These are phyloP conservation scores for Belonocnema kinseyi DNA, from an alignment of 1,140 invertebrate species.

Conservation along the genomic window DNA sequence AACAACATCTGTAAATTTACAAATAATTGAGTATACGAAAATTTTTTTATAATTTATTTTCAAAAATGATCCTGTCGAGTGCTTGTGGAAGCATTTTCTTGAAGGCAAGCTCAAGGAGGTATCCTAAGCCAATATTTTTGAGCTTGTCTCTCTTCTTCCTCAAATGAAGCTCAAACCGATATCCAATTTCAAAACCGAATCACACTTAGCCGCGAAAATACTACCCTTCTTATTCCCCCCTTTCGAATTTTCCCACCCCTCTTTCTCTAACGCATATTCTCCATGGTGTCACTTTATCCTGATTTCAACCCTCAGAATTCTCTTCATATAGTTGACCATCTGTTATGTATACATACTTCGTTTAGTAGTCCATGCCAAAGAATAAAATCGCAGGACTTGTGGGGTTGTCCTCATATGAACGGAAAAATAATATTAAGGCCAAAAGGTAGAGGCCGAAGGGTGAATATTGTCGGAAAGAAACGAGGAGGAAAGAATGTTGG, in stretches of 20 bases:
- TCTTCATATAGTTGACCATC: slow-evolving; percentile 4
- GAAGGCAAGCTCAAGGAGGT: background rate
- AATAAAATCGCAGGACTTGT: slow-evolving; percentile 1
- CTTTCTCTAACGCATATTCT: background rate
- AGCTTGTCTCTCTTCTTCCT: background rate
- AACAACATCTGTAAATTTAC: no score
- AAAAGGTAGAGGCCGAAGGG: background rate
- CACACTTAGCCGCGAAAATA: slow-evolving; percentile 28
- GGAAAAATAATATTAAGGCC: slow-evolving; percentile 27
- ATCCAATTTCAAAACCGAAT: slow-evolving; percentile 29
- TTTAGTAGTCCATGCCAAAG: slow-evolving; percentile 14
- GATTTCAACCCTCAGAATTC: slow-evolving; percentile 21
- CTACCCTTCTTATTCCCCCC: slow-evolving; percentile 22
- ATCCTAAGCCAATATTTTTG: slow-evolving; percentile 25
- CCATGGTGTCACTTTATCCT: slow-evolving; percentile 23
- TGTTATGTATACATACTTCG: slow-evolving; percentile 22
- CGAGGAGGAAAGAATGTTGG: background rate
- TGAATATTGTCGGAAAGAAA: slow-evolving; percentile 18
- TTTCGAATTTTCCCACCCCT: slow-evolving; percentile 13
- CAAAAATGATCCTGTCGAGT: background rate
- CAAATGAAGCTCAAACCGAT: background rate
- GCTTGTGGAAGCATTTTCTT: background rate
- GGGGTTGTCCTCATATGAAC: background rate
- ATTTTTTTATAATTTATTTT: no score
- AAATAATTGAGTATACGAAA: no score